A percentile compares a stretch with the other conserved stretches of the same genome.
phyloP scores from a whole-genome alignment of 2,888 invertebrate species.

The Tipula helvola region DNA sequence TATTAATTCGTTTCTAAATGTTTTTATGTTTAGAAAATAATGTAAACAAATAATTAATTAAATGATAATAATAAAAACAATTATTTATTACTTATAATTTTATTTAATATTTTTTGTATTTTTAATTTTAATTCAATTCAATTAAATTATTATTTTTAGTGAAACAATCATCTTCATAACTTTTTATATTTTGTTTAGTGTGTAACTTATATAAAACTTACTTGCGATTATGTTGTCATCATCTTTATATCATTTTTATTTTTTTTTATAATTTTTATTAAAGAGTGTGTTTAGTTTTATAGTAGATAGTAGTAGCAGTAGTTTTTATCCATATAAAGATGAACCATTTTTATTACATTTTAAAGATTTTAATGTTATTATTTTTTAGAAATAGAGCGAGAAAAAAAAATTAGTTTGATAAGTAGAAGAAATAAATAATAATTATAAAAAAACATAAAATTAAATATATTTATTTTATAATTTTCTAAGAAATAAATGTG shows the following conservation, averaged over 20 bases:
- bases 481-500: slow-evolving; percentile 11
- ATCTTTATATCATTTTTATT: slow-evolving; percentile 31
- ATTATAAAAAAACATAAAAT: slow-evolving; percentile 8
- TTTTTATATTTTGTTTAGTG: neutral
- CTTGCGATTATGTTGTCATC: slow-evolving; percentile 51
- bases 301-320: neutral
- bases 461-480: slow-evolving; percentile 10
- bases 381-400: slow-evolving; percentile 4
- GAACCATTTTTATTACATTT: slow-evolving; percentile 11
- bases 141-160: slow-evolving; percentile 9
- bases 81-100: neutral
- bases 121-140: neutral
- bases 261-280: slow-evolving; percentile 4
- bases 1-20: neutral
- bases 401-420: slow-evolving; percentile 7
- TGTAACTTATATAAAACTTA: slow-evolving; percentile 38
- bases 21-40: neutral
- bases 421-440: slow-evolving; percentile 11
- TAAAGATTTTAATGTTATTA: slow-evolving; percentile 6
- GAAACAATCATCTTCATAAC: slow-evolving; percentile 5
- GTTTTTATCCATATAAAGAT: neutral
- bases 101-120: neutral
- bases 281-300: slow-evolving; percentile 4
- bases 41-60: neutral
- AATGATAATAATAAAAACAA: slow-evolving; percentile 5